Base-by-base conservation (phyloP, 1,140 invertebrate species). In the Capitella teleta region DNA sequence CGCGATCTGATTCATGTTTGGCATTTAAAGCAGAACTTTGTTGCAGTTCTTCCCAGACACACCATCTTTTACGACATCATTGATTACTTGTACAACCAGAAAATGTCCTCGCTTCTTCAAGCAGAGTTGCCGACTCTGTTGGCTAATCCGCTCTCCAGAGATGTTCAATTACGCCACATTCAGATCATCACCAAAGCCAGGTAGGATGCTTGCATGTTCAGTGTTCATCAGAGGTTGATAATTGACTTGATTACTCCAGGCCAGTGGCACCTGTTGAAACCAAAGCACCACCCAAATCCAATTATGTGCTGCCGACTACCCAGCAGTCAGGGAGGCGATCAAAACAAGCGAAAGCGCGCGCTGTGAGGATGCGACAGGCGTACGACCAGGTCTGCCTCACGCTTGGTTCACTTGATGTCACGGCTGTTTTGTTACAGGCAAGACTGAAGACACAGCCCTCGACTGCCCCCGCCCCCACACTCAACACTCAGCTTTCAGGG, bases 21-120 rank as follows among this genome's bases (percentile, higher is more conserved):
- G n/a, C n/a, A n/a, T n/a, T n/a, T n/a, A n/a, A n/a, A n/a, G n/a
- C n/a, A n/a, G n/a, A n/a, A n/a, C n/a, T n/a, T 45, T 30, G 12
- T 61, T 55, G 26, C 55, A 71, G 68, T 58, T 48, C 52, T 72
- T 34, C 66, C 70, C 6, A 49, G 68, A 34, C 56, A 61, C 19
- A 70, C 66, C 36, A 63, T 72, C 32, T 72, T 72, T 44, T 72
- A 67, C 56, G 70, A 72, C 53, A 59, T 72, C 18, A 54, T 72
- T 5, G 64, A 69, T 47, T 72, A 59, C 53, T 52, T 67, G 8
- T 66, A 68, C 57, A 64, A 58, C 49, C 59, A 64, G 24, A 57
- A 60, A 32, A 59, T 72, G 50, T 58, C 63, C 5, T 57, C 61
- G 19, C 53, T 59, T 21, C 52, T 72, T 23, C 53, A 55, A 36